Conservation (phyloP, 1,140 invertebrate species). For the Drosophila fuyamai region DNA sequence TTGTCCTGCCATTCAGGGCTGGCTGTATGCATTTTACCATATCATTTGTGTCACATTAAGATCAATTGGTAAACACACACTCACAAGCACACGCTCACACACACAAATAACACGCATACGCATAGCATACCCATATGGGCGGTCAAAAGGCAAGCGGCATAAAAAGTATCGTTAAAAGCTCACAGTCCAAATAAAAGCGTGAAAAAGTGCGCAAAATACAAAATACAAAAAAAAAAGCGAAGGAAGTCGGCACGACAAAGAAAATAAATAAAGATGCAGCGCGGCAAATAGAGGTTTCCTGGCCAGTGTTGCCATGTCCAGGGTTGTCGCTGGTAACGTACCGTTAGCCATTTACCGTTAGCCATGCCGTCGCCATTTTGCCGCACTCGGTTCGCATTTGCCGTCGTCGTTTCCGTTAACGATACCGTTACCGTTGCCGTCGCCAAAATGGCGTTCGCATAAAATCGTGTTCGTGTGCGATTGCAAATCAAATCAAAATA, state of each 20-base stretch:
- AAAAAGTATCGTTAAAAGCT: conserved; percentile 76
- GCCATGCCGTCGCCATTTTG: conserved; percentile 56
- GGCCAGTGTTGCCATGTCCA: conserved; percentile 68
- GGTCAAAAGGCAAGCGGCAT: conserved; percentile 71
- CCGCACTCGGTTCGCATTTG: conserved; percentile 32
- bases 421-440: conserved; percentile 15
- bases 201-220: conserved; percentile 75
- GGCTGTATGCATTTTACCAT: conserved; percentile 75
- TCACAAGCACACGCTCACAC: conserved; percentile 16
- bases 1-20: conserved; percentile 58
- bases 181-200: conserved; percentile 57
- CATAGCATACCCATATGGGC: conserved; percentile 31
- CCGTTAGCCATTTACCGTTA: conserved; percentile 30
- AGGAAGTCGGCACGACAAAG: conserved; percentile 14
- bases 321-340: conserved; percentile 36
- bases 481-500: neutral
- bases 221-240: conserved; percentile 12
- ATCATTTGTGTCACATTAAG: conserved; percentile 85
- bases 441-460: conserved; percentile 44
- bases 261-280: conserved; percentile 61
- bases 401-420: conserved; percentile 26
- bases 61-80: conserved; percentile 82
- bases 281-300: conserved; percentile 63
- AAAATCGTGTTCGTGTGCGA: conserved; percentile 9
- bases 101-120: conserved; percentile 1